Evolutionary conservation across 2,888 invertebrate species (phyloP).

Genomic region (Tupiocoris notatus): DNA sequence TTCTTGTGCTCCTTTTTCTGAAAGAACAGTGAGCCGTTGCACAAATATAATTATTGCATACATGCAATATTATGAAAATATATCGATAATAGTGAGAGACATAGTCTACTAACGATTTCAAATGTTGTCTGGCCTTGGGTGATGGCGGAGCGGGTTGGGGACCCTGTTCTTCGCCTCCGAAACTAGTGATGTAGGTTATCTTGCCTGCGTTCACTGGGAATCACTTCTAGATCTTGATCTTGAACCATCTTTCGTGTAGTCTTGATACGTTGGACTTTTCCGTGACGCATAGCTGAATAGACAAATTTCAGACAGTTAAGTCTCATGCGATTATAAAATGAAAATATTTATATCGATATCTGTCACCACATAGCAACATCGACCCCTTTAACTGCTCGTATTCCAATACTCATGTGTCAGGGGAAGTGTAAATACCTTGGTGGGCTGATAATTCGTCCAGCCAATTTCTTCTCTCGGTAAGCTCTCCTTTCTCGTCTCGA

Average conservation of each 20-base stretch:
- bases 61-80: neutral
- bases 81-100: too few relatives aligned
- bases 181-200: slow-evolving; percentile 91
- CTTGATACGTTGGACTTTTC: slow-evolving; percentile 58
- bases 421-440: too few relatives aligned
- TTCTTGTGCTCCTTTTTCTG: slow-evolving; percentile 42
- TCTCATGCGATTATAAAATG: too few relatives aligned
- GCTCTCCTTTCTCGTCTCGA: slow-evolving; percentile 85
- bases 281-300: slow-evolving; percentile 76
- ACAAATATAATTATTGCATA: too few relatives aligned
- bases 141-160: slow-evolving; percentile 55
- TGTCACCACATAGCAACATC: too few relatives aligned
- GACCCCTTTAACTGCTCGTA: too few relatives aligned
- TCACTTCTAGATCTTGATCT: slow-evolving; percentile 69
- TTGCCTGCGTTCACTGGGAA: slow-evolving; percentile 68
- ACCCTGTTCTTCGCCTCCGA: slow-evolving; percentile 69
- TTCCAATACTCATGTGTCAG: too few relatives aligned
- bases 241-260: slow-evolving; percentile 50
- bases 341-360: too few relatives aligned
- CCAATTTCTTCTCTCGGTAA: slow-evolving; percentile 68
- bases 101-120: slow-evolving; percentile 26
- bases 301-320: too few relatives aligned
- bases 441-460: slow-evolving; percentile 77
- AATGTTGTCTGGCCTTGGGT: slow-evolving; percentile 53
- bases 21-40: too few relatives aligned